Base-by-base conservation (phyloP, 2,888 invertebrate species). In the Drosophila nr. perissopoda region DNA sequence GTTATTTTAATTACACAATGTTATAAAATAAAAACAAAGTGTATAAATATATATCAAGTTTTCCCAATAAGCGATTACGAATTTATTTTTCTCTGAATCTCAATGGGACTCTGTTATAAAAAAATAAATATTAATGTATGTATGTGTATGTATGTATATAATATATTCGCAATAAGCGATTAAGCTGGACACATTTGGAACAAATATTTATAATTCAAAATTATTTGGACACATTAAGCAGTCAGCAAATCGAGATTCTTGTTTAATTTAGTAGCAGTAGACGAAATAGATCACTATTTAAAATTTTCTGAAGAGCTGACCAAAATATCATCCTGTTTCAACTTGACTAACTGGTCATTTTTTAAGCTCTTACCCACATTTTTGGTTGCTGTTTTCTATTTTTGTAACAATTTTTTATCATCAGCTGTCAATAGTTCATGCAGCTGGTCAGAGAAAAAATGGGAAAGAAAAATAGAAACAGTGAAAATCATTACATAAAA, bases 361-460 rank as follows among this genome's bases (percentile, higher is more conserved):
- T 58, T 52, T 5, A 40, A 51, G 16, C 16, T 52, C 18, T 51
- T 27, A 0, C 18, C 58, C 58, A 64, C 58, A 69, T 49, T 40
- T 69, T 51, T 56, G 27, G 38, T 34, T 57, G 31, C 52, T 57
- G 65, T 69, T 67, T 57, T 76, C 60, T 70, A 76, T 87, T 78
- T 80, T 78, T 57, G 58, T 52, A 76, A 86, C 87, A 81, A 87
- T 87, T 87, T 87, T 90, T 87, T 87, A 87, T 90, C 90, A 89
- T 87, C 87, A 90, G 84, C 84, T 87, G 87, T 89, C 87, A 87
- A 87, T 87, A 83, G 84, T 87, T 83, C 75, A 78, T 86, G 83
- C 86, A 74, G 86, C 82, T 74, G 86, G 73, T 71, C 75, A 71
- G 69, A 25, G 29, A 11, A 31, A 48, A 70, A 78, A 60, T 63